Evolutionary conservation across 1,140 invertebrate genomes (phyloP), one percentile per base, ranked within the genome.

Genomic region (Anoplophora glabripennis): DNA sequence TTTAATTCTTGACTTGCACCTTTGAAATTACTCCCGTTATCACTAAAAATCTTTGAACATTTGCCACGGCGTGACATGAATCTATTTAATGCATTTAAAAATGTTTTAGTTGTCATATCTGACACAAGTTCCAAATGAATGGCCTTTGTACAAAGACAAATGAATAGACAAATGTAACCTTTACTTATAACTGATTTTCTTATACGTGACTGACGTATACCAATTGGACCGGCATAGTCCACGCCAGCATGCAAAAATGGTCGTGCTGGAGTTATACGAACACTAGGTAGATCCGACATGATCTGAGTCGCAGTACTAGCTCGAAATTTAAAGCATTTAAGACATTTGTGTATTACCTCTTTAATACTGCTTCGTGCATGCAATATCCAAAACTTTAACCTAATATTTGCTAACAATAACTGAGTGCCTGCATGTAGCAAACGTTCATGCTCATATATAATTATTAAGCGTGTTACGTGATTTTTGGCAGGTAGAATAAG

Each of bases 221-320:
- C 14, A 53, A 72, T 64, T 0, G 76, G 77, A 3, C 77, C 78
- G 3, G 73, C 73, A 53, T 71, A 79, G 55, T 80, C 77, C 0
- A 78, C 35, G 1, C 77, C 78, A 1, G 49, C 37, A 21, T 67
- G 53, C n/a, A 48, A 21, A 57, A 79, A 80, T 11, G 72, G 61
- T 7, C 57, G 49, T 5, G 67, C 41, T 3, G 66, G 65, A 21
- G 15, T 58, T 42, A 58, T 14, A 15, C 59, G 38, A 21, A 14
- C 17, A 11, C 7, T 18, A 2, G 61, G 61, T 45, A 76, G 61
- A 18, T 72, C 55, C 7, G 59, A 73, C 75, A 77, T 77, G 7
- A 44, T 44, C 9, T 44, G 41, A 8, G 36, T 7, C n/a, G 7
- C 0, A 7, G n/a, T n/a, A 8, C 36, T 7, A 37, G n/a, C 7